Base-by-base conservation (phyloP, 2,888 invertebrate genomes). In the Bimastos eiseni region DNA sequence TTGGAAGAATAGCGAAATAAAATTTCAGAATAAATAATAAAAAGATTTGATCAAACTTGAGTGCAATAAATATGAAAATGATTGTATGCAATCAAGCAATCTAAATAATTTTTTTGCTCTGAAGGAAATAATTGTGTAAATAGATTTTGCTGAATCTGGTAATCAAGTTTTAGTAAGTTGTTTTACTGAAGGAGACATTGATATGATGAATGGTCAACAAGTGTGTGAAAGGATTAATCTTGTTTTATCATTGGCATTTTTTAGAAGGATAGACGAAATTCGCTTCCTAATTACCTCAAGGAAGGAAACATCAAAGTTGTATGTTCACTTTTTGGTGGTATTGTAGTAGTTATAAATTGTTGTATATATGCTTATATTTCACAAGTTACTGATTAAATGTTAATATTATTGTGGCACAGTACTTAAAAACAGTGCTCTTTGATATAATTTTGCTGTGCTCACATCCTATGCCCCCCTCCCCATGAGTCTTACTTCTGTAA, bases 211-310 rank as follows among this genome's bases (percentile, higher is more conserved):
- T 70, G n/a, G 70, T 8, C 13, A 4, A 55, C 30, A 55, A 30
- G 24, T 70, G n/a, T 5, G 8, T 8, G 13, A 70, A n/a, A n/a
- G 70, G 19, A n/a, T 70, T 70, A n/a, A n/a, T 30, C 30, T 11
- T 24, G 24, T 70, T 30, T 70, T 70, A 70, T 70, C 15, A 3
- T 70, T 17, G 30, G 11, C 24, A 24, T n/a, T 3, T n/a, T 70
- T 70, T 70, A 70, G 70, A 70, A 70, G n/a, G 70, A 70, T n/a
- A 70, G 70, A 70, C 70, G 70, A n/a, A 70, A 70, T 70, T 70
- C 70, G n/a, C 70, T 70, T 70, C 70, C 70, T 70, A 70, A 70
- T 70, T 70, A 70, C 70, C 70, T 70, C 70, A 70, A 70, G n/a
- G 70, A 70, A 70, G 70, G 70, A n/a, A 70, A 70, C 70, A 70